These are phyloP conservation scores for Uropsilus gracilis DNA, from an alignment of 2,113 vertebrate species.

Conservation along the genomic window DNA sequence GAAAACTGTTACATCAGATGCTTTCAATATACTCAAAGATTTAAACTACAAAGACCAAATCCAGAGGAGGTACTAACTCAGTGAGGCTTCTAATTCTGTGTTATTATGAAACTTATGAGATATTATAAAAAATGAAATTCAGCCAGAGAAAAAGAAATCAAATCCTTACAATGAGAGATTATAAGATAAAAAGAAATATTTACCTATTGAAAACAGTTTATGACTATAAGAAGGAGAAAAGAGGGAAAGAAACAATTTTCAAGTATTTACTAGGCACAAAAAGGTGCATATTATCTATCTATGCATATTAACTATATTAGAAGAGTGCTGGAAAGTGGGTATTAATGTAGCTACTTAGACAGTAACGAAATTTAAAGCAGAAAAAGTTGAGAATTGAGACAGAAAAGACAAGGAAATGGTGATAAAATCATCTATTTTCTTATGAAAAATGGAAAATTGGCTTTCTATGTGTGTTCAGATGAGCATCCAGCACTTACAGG, in stretches of 20 bases:
- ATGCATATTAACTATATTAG: not conserved
- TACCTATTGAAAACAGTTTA: slow-evolving; percentile 30
- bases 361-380: not conserved
- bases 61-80: not conserved
- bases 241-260: not conserved
- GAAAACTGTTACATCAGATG: not conserved
- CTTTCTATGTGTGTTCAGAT: not conserved
- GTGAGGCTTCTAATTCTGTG: not conserved
- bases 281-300: not conserved
- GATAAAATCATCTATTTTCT: not conserved
- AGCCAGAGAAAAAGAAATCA: not conserved
- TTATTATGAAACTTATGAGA: not conserved
- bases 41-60: not conserved
- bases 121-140: not conserved
- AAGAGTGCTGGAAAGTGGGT: not conserved
- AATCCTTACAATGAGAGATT: not conserved
- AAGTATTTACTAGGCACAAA: not conserved
- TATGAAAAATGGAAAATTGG: not conserved
- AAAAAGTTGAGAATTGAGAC: not conserved
- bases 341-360: not conserved
- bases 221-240: not conserved
- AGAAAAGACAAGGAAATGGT: not conserved
- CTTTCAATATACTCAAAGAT: not conserved
- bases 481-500: not conserved
- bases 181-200: not conserved